Base-by-base conservation (phyloP, 64 coral and sea anemone genomes). In the Montipora sp. region DNA sequence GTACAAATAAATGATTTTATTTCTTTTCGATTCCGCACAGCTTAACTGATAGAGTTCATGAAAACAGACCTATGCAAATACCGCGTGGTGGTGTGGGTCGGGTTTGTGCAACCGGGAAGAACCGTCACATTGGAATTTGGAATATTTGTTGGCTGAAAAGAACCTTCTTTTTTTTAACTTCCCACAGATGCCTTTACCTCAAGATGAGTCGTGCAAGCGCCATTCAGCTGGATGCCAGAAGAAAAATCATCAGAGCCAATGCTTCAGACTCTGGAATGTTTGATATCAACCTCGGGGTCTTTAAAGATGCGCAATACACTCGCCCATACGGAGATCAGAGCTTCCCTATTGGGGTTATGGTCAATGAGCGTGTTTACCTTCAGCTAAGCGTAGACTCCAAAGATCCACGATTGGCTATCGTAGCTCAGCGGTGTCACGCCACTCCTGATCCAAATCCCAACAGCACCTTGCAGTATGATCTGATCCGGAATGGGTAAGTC, bases 381-480 rank as follows among this genome's bases (percentile, higher is more conserved):
- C 88, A 96, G 48, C 69, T 96, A 3, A 90, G 89, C 14, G 92
- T 96, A 2, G 73, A 91, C 4, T 94, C 95, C 15, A 84, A 81
- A 51, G 95, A 94, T 47, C 87, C 87, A 2, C 87, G 95, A 36
- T 78, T 96, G 36, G 75, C 95, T 66, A 89, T 96, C 2, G 57
- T 77, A 20, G 95, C 95, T 11, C 85, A 94, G 36, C 92, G 95
- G 2, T 96, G 95, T 80, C 95, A 96, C 69, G 95, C 95, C 18
- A 96, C 95, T 10, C 95, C 95, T 36, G 92, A 94, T 90, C 76
- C 93, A 15, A 94, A 94, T 84, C 67, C 88, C 3, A 89, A 96
- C 83, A 96, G 94, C 19, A 90, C 75, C 1, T 12, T 96, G 55
- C 85, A 88, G 66, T 96, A 96, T 75, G 78, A 96, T 74, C 79